Conservation (phyloP, 2,888 invertebrate genomes). For the Nemurella pictetii region DNA sequence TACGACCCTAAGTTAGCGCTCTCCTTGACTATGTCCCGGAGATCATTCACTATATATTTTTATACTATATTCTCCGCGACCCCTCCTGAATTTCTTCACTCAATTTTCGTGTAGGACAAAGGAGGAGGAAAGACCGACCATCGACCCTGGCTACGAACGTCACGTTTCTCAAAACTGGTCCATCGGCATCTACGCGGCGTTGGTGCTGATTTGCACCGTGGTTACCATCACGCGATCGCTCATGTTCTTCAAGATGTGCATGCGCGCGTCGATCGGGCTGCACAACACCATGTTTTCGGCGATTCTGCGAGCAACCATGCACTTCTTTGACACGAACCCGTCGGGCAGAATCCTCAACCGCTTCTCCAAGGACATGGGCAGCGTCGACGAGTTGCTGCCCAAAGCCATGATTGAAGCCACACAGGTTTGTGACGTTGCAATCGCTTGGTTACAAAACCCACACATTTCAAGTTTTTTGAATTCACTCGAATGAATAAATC, state of each 20-base stretch:
- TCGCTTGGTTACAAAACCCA: no score
- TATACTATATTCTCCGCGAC: background rate
- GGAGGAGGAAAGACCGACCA: background rate
- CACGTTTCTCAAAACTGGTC: background rate
- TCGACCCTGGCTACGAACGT: background rate
- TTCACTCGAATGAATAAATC: no score
- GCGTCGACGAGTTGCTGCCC: conserved; percentile 52
- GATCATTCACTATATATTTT: background rate
- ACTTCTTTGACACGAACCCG: conserved; percentile 83
- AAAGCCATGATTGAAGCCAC: conserved; percentile 41
- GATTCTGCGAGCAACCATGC: conserved; percentile 73
- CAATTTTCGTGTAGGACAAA: background rate
- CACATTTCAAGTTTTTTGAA: no score
- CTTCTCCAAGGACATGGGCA: conserved; percentile 58
- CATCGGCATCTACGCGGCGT: conserved; percentile 21
- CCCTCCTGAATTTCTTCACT: background rate
- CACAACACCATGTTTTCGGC: conserved; percentile 79
- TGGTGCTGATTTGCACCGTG: conserved; percentile 32
- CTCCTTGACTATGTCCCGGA: no score
- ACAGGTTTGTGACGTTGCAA: conserved; percentile 19
- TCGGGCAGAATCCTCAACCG: conserved; percentile 64
- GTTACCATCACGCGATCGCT: conserved; percentile 47
- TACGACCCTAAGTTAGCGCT: background rate
- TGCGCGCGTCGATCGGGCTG: conserved; percentile 71
- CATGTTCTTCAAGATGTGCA: conserved; percentile 70